These are phyloP conservation scores for Galemys pyrenaicus DNA, from an alignment of 2,113 vertebrate genomes.

Conservation along the genomic window DNA sequence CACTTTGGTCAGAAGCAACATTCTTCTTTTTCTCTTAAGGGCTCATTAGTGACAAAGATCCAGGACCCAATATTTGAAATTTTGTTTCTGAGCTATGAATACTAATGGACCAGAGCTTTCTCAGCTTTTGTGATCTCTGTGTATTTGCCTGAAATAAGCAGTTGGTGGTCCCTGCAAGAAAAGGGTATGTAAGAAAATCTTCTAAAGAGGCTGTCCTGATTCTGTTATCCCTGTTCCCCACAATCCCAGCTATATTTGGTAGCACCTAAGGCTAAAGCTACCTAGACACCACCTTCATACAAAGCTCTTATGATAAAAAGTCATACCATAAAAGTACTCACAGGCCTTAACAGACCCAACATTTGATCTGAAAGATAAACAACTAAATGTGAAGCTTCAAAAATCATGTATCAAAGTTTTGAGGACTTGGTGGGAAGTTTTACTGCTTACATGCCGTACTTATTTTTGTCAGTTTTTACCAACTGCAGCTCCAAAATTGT, in stretches of 20 bases:
- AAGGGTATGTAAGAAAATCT: not conserved
- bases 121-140: not conserved
- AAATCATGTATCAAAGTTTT: not conserved
- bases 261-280: not conserved
- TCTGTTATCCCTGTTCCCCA: too few relatives aligned
- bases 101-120: not conserved
- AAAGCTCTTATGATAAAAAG: not conserved
- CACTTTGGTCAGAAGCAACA: not conserved
- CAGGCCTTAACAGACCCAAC: not conserved
- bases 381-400: constrained; percentile 21
- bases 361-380: constrained; percentile 34
- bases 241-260: not conserved
- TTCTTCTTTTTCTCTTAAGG: not conserved
- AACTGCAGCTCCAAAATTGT: constrained; percentile 58
- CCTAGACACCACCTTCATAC: not conserved
- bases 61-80: not conserved
- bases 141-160: not conserved
- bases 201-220: not conserved
- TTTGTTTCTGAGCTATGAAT: not conserved
- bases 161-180: not conserved
- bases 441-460: not conserved
- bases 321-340: constrained; percentile 9
- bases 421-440: constrained; percentile 12
- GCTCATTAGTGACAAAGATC: not conserved
- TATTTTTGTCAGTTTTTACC: constrained; percentile 53